Base-by-base conservation (phyloP, 2,888 invertebrate species). In the Ormyrus thymus region DNA sequence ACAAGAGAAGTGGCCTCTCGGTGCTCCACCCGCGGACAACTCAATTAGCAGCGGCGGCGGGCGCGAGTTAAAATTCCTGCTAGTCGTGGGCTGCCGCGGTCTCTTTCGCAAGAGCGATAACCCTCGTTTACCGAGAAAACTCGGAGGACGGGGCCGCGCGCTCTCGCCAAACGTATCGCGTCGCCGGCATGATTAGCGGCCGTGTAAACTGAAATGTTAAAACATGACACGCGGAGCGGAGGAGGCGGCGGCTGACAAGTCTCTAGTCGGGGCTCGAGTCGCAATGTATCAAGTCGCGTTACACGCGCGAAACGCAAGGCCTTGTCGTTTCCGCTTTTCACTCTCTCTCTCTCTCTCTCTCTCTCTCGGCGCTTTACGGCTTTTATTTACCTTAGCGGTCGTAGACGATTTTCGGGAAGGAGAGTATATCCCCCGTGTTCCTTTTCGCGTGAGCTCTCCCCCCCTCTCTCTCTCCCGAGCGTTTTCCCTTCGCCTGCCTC, bases 161-260 rank as follows among this genome's bases (percentile, higher is more conserved):
- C 6, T 15, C 72, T 7, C 8, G 29, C 13, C 78, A 78, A 79
- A 84, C 81, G 81, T 77, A 83, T 84, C 83, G 83, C 82, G 76
- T 82, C 81, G 82, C 77, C 83, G 85, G 86, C 86, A 85, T 88
- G 89, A 89, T 89, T 88, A 88, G 88, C 88, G 85, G 83, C 83
- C 88, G 86, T 88, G 89, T 89, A 89, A 88, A 87, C 86, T 87
- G 86, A 88, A 89, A 89, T 87, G 88, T 88, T 88, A 86, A 87
- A 87, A 89, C 87, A 86, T 83, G 87, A 86, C 84, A 55, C 29
- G 11, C 3, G 51, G 13, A 7, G 58, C 13, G 50, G 58, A 43
- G 69, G 45, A 10, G 69, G 64, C 45, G 11, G 13, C 56, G 53
- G 7, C 9, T 48, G 76, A 71, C 70, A 70, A 71, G 58, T 29